phyloP scores from a whole-genome alignment of 2,113 vertebrate species.

The Lynx canadensis region DNA sequence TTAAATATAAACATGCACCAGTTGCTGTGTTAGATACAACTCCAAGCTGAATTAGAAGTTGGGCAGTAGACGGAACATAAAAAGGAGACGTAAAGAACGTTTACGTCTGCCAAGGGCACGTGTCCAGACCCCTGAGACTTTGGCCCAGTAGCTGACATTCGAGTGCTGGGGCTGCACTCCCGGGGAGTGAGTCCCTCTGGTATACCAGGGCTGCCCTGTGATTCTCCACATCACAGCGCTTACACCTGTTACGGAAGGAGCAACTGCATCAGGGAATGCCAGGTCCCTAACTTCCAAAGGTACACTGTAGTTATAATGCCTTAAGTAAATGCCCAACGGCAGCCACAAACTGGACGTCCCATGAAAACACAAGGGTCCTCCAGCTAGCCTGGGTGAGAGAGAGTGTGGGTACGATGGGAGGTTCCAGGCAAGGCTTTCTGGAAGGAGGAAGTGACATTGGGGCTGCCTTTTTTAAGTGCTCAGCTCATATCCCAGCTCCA shows the following conservation, averaged over 20 bases:
- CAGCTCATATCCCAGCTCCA: neutral
- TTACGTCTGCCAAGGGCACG: neutral
- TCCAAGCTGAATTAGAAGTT: neutral
- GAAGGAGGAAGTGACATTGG: neutral
- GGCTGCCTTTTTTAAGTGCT: neutral
- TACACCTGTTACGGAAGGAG: neutral
- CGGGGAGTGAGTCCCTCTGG: neutral
- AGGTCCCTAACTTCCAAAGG: neutral
- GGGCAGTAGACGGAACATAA: neutral
- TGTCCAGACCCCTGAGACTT: neutral
- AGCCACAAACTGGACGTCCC: neutral
- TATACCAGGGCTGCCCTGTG: neutral
- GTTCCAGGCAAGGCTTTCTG: neutral
- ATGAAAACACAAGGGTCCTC: neutral
- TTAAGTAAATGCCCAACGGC: slow-evolving; percentile 50
- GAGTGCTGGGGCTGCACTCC: neutral
- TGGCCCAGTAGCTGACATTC: neutral
- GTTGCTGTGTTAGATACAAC: neutral
- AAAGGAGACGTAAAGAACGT: neutral
- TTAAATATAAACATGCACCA: slow-evolving; percentile 24
- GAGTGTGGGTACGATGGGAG: neutral
- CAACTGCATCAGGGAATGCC: slow-evolving; percentile 33
- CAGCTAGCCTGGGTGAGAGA: neutral
- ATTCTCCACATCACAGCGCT: neutral
- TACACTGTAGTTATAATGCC: neutral